Percentiles rank a stretch among this genome's conserved stretches.
Conservation (phyloP, 2,888 invertebrate genomes). For the Microctonus aethiopoides region DNA sequence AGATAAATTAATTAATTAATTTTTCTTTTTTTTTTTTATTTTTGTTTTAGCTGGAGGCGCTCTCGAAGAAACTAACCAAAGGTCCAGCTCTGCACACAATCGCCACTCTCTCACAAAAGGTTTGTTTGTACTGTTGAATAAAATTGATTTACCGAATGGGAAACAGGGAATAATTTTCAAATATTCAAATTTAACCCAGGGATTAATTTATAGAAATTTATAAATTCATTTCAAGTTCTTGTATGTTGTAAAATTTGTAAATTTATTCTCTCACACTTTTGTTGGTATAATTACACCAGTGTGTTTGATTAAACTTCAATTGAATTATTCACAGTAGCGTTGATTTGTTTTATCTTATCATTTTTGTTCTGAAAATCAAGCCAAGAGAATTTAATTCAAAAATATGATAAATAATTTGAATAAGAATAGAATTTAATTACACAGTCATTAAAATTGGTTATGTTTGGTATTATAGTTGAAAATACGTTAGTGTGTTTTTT, state of each 20-base stretch:
- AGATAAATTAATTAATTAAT: neutral
- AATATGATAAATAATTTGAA: neutral
- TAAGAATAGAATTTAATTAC: neutral
- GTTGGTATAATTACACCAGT: neutral
- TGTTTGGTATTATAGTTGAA: neutral
- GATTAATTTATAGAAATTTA: neutral
- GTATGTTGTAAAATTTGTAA: neutral
- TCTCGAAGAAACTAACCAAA: conserved; percentile 68
- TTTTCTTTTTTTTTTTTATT: conserved; percentile 5
- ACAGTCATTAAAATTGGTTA: neutral
- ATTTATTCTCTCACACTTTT: neutral
- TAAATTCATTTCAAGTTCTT: neutral
- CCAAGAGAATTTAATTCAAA: neutral
- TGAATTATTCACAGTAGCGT: neutral
- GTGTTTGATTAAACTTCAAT: neutral
- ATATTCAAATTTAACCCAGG: neutral
- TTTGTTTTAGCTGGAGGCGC: conserved; percentile 67
- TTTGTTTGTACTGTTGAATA: conserved; percentile 46
- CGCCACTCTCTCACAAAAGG: conserved; percentile 66
- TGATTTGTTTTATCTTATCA: neutral
- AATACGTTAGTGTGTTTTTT: neutral
- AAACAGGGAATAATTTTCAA: neutral
- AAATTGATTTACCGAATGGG: neutral
- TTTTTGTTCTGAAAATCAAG: neutral
- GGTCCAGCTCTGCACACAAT: conserved; percentile 66